phyloP scores from a whole-genome alignment of 2,888 invertebrate genomes.

The Trachelus stipa region DNA sequence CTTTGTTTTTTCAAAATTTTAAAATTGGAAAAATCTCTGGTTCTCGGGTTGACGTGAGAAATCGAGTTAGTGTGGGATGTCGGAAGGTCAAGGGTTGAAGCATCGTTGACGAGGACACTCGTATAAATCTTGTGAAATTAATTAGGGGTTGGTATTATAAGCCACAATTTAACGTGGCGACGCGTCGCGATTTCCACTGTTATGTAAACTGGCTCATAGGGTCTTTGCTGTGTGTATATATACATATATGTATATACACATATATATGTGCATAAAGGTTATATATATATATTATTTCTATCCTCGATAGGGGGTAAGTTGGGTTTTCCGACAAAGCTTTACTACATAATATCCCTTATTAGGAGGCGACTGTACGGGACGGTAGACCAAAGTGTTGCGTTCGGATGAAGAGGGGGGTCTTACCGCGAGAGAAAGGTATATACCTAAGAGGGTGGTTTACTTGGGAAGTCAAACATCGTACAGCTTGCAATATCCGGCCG shows the following conservation, averaged over 20 bases:
- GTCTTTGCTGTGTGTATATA: background rate
- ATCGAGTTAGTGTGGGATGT: background rate
- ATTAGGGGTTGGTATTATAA: constrained; percentile 11
- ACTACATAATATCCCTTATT: constrained; percentile 45
- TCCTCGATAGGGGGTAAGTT: background rate
- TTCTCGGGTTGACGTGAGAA: background rate
- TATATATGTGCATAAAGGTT: too few species aligned
- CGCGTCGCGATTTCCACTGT: background rate
- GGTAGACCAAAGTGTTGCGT: constrained; percentile 10
- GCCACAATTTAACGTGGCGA: background rate
- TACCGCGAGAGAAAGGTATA: constrained; percentile 7
- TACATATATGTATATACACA: too few species aligned
- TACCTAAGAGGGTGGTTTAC: constrained; percentile 44
- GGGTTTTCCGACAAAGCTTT: constrained; percentile 2
- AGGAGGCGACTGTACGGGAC: constrained; percentile 25
- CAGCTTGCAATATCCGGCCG: constrained; percentile 56
- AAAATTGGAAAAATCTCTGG: background rate
- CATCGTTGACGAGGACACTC: background rate
- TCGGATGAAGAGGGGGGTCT: background rate
- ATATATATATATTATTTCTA: too few species aligned
- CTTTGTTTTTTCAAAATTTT: background rate
- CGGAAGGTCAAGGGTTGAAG: background rate
- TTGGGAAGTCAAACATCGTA: constrained; percentile 61
- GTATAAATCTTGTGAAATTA: constrained; percentile 15
- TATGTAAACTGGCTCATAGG: background rate